These are phyloP conservation scores for Danaus plexippus DNA, from an alignment of 1,140 invertebrate species.

Conservation along the genomic window DNA sequence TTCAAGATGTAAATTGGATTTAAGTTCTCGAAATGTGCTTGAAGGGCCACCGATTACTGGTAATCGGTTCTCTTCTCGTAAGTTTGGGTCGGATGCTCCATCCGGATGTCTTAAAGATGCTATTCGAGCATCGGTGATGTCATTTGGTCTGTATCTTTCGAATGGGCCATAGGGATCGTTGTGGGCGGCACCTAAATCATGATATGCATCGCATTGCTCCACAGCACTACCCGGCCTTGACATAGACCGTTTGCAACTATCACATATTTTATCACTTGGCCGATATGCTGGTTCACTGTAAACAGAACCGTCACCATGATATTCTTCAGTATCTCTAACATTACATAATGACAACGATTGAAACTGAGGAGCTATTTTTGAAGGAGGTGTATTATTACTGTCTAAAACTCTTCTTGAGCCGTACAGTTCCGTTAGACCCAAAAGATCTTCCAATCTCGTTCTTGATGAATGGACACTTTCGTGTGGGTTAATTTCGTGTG, in stretches of 20 bases:
- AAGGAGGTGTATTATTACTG: slow-evolving; percentile 34
- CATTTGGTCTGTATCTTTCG: slow-evolving; percentile 55
- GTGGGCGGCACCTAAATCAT: slow-evolving; percentile 64
- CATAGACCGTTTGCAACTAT: slow-evolving; percentile 81
- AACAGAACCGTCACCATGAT: slow-evolving; percentile 80
- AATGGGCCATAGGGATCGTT: slow-evolving; percentile 64
- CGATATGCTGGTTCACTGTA: slow-evolving; percentile 87
- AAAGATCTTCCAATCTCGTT: slow-evolving; percentile 53
- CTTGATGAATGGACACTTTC: slow-evolving; percentile 55
- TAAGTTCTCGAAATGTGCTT: slow-evolving; percentile 74
- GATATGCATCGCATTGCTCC: slow-evolving; percentile 58
- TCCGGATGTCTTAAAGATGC: slow-evolving; percentile 88
- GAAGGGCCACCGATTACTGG: slow-evolving; percentile 80
- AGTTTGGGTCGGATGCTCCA: slow-evolving; percentile 91
- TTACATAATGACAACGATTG: slow-evolving; percentile 82
- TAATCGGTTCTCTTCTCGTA: slow-evolving; percentile 79
- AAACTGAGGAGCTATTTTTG: slow-evolving; percentile 68
- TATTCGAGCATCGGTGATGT: slow-evolving; percentile 75
- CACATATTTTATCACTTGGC: slow-evolving; percentile 82
- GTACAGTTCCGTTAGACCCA: slow-evolving; percentile 54
- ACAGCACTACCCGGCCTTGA: slow-evolving; percentile 78
- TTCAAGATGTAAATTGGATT: slow-evolving; percentile 73
- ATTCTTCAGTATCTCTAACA: slow-evolving; percentile 77
- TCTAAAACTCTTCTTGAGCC: slow-evolving; percentile 48
- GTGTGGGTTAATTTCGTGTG: slow-evolving; percentile 44